These are phyloP conservation scores for Cheiracanthium punctorium DNA, from an alignment of 2,888 invertebrate genomes.

Conservation along the genomic window DNA sequence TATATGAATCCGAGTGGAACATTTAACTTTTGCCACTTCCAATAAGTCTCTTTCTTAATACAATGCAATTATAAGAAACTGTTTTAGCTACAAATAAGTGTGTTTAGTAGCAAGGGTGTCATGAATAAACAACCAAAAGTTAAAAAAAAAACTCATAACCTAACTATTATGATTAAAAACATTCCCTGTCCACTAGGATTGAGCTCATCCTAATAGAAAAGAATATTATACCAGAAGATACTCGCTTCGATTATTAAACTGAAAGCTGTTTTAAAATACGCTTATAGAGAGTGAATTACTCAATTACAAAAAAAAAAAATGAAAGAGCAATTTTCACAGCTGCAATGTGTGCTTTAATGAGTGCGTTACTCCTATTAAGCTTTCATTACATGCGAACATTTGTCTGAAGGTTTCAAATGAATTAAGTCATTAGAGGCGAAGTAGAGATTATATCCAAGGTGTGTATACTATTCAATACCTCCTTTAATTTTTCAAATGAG, in stretches of 20 bases:
- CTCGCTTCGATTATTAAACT: not conserved
- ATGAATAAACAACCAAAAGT: no score
- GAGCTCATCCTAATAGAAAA: no score
- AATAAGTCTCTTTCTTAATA: no score
- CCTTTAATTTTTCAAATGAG: not conserved
- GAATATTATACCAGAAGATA: no score
- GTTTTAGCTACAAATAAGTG: no score
- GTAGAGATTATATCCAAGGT: not conserved
- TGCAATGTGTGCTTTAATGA: not conserved
- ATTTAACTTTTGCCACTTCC: no score
- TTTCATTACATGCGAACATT: not conserved
- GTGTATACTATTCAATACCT: not conserved
- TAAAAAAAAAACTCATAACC: no score
- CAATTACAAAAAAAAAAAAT: not conserved
- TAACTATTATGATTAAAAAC: no score
- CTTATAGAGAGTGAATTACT: not conserved
- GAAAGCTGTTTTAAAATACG: not conserved
- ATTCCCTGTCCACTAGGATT: no score
- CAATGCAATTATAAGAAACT: no score
- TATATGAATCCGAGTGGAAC: no score
- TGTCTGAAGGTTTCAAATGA: not conserved
- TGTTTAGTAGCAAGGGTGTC: no score
- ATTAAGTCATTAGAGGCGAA: not conserved
- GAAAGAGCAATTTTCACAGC: not conserved
- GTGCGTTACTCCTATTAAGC: not conserved